Conservation (phyloP, 2,888 invertebrate species). For the Terebella lapidaria region DNA sequence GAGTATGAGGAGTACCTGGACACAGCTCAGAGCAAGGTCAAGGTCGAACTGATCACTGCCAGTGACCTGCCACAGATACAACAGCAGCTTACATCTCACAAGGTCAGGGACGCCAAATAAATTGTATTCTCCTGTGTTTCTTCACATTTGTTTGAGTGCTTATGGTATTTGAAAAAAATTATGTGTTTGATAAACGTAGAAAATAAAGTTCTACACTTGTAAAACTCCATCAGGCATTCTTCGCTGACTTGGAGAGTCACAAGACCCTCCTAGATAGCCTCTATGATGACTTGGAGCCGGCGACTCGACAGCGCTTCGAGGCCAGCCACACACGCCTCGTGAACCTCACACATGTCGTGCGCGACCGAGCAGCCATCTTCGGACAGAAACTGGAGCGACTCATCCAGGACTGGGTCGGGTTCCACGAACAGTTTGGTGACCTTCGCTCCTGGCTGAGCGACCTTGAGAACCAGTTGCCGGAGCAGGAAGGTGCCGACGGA, state of each 20-base stretch:
- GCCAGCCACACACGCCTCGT: slow-evolving; percentile 32
- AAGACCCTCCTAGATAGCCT: slow-evolving; percentile 43
- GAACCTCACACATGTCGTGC: slow-evolving; percentile 36
- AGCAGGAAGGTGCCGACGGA: neutral
- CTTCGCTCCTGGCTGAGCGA: slow-evolving; percentile 3
- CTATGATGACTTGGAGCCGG: slow-evolving; percentile 36
- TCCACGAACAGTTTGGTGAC: slow-evolving; percentile 31
- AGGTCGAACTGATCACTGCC: slow-evolving; percentile 31
- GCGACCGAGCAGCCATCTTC: slow-evolving; percentile 40
- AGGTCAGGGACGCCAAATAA: slow-evolving; percentile 35
- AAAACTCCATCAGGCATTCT: slow-evolving; percentile 46
- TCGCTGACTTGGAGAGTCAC: slow-evolving; percentile 46
- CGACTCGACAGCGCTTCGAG: slow-evolving; percentile 31
- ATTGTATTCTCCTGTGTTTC: neutral
- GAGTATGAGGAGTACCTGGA: slow-evolving; percentile 47
- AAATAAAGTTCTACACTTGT: no score
- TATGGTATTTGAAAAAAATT: neutral
- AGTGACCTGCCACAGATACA: slow-evolving; percentile 40
- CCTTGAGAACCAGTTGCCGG: slow-evolving; percentile 8
- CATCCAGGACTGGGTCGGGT: slow-evolving; percentile 38
- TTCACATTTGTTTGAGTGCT: neutral
- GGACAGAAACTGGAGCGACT: slow-evolving; percentile 41
- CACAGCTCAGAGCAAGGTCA: slow-evolving; percentile 43
- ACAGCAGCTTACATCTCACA: slow-evolving; percentile 43
- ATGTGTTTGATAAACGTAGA: no score